phyloP scores from a whole-genome alignment of 2,888 invertebrate genomes.

The Mycogona germanica region DNA sequence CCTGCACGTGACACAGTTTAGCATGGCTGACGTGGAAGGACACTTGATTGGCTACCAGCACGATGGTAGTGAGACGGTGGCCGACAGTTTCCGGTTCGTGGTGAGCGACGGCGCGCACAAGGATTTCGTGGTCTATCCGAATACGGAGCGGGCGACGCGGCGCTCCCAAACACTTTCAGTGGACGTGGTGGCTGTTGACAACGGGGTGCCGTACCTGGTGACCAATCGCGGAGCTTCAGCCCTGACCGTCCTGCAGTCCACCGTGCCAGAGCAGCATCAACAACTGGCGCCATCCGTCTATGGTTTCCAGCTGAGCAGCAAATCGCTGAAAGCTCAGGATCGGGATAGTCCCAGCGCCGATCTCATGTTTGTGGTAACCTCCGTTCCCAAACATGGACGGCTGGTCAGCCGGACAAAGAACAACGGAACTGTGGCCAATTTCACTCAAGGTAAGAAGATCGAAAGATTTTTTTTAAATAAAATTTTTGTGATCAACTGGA shows the following conservation, averaged over 20 bases:
- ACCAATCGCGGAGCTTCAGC: conserved; percentile 30
- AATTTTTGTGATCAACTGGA: too few relatives aligned
- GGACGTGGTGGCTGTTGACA: conserved; percentile 32
- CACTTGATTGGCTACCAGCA: conserved; percentile 34
- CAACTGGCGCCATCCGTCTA: conserved; percentile 22
- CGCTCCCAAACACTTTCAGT: conserved; percentile 31
- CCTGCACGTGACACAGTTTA: conserved; percentile 28
- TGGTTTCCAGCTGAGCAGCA: conserved; percentile 29
- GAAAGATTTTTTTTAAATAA: conserved; percentile 19
- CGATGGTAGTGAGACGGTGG: conserved; percentile 33
- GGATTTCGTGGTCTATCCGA: conserved; percentile 32
- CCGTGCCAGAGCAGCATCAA: conserved; percentile 20
- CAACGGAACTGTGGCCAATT: conserved; percentile 27
- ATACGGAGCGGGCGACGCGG: conserved; percentile 28
- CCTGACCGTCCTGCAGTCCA: conserved; percentile 24
- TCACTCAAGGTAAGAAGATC: conserved; percentile 33
- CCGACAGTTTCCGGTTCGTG: conserved; percentile 32
- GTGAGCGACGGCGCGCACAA: conserved; percentile 33
- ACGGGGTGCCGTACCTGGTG: conserved; percentile 30
- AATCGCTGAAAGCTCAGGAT: conserved; percentile 29
- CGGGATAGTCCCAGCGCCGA: conserved; percentile 29
- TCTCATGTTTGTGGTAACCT: conserved; percentile 28
- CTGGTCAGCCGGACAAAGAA: conserved; percentile 27
- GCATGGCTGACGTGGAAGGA: conserved; percentile 30
- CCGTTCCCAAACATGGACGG: conserved; percentile 29